phyloP scores from a whole-genome alignment of 2,888 invertebrate species.

The Resseliella maxima region DNA sequence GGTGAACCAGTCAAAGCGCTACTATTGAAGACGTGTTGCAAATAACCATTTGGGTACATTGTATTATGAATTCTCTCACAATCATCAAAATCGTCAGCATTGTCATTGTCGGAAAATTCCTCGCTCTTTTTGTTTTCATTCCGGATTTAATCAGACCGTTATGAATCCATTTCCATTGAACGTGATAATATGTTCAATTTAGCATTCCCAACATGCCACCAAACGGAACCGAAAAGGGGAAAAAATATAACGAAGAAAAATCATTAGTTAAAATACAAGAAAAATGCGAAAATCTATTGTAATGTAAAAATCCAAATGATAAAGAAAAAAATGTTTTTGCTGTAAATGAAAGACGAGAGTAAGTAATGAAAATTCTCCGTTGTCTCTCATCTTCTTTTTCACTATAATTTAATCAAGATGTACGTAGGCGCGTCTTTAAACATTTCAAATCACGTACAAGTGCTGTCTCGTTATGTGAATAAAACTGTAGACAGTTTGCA shows the following conservation, averaged over 20 bases:
- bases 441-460: conserved; percentile 1
- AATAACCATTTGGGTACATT: conserved; percentile 63
- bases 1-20: not conserved
- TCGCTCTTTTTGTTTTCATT: conserved; percentile 61
- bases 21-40: conserved; percentile 61
- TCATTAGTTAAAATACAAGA: conserved; percentile 21
- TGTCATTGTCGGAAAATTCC: conserved; percentile 63
- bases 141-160: conserved; percentile 38
- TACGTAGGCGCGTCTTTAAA: not conserved
- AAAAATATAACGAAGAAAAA: not conserved
- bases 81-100: conserved; percentile 65
- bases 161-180: conserved; percentile 41
- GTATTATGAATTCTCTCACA: conserved; percentile 61
- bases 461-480: not conserved
- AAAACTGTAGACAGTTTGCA: not conserved
- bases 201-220: not conserved
- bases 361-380: conserved; percentile 10
- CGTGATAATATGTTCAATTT: conserved; percentile 22
- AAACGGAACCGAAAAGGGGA: not conserved
- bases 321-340: not conserved
- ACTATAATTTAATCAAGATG: conserved; percentile 46
- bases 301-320: conserved; percentile 10
- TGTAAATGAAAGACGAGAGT: not conserved
- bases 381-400: conserved; percentile 33
- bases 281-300: conserved; percentile 53